These are phyloP conservation scores for Amblyteles armatorius DNA, from an alignment of 2,888 invertebrate species.

Conservation along the genomic window DNA sequence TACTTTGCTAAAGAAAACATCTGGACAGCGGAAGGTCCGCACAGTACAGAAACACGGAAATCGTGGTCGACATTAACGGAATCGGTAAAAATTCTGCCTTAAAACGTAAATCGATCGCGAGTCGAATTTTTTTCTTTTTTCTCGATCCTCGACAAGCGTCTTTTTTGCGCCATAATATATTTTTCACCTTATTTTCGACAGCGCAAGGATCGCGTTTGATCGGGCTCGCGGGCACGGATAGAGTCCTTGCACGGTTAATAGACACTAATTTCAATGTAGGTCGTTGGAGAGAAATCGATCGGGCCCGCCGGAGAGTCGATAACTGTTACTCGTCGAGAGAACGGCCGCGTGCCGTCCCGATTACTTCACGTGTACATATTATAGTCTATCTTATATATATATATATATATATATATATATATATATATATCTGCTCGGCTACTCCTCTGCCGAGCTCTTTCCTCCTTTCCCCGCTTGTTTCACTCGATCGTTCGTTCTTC, in stretches of 20 bases:
- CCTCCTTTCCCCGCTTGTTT: constrained; percentile 19
- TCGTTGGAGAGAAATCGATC: constrained; percentile 73
- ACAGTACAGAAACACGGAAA: background rate
- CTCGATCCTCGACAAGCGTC: background rate
- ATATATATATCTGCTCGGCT: constrained; percentile 13
- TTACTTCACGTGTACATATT: constrained; percentile 50
- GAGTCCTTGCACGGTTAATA: constrained; percentile 68
- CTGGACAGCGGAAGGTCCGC: background rate
- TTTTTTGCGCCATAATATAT: background rate
- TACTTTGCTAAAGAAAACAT: constrained; percentile 2
- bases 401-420: constrained; percentile 21
- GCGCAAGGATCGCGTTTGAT: constrained; percentile 29
- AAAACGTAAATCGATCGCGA: background rate
- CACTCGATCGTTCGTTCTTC: background rate
- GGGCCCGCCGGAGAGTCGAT: constrained; percentile 58
- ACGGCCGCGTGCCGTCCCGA: constrained; percentile 53
- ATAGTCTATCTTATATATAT: background rate
- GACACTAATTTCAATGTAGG: constrained; percentile 73
- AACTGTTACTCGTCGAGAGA: constrained; percentile 63
- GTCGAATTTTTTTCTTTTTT: constrained; percentile 1
- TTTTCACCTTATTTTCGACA: background rate
- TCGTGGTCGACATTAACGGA: background rate
- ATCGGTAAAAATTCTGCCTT: background rate
- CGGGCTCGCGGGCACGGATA: constrained; percentile 31
- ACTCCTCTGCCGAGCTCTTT: constrained; percentile 28